Percentiles rank a stretch among this genome's conserved stretches.
Conservation (phyloP, 2,113 vertebrate genomes). For the Channa argus region DNA sequence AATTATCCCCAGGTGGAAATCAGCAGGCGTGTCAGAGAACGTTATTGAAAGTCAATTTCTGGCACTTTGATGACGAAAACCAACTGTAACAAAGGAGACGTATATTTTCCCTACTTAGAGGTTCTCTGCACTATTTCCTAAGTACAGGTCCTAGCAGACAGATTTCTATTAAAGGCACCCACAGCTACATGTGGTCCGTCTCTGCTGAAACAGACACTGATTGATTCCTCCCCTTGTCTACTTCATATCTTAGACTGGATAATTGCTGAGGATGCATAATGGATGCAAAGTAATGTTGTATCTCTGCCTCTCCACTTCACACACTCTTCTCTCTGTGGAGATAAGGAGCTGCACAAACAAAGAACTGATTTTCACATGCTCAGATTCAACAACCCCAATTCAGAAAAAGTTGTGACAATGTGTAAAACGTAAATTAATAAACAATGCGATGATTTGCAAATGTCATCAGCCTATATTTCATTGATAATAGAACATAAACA, state of each 20-base stretch:
- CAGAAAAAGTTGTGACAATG: no score
- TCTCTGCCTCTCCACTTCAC: constrained; percentile 6
- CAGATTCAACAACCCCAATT: no score
- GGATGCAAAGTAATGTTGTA: constrained; percentile 11
- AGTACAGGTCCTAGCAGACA: background rate
- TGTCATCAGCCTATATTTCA: no score
- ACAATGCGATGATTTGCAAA: no score
- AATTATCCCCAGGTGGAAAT: constrained; percentile 48
- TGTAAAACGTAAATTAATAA: no score
- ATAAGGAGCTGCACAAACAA: background rate
- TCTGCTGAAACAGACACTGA: background rate
- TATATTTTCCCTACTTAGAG: background rate
- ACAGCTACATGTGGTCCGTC: background rate
- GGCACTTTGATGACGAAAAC: constrained; percentile 51
- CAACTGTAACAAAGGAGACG: constrained; percentile 27
- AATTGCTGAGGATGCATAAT: constrained; percentile 35
- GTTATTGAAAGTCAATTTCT: constrained; percentile 41
- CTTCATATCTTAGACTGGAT: constrained; percentile 16
- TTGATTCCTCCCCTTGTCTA: background rate
- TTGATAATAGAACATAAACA: no score
- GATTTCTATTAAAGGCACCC: background rate
- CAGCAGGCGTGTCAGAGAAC: constrained; percentile 9
- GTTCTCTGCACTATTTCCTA: background rate
- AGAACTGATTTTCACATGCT: background rate
- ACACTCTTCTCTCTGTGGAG: background rate